Evolutionary conservation across 2,797 vertebrate genomes (phyloP).

Genomic region (Eleutherodactylus coqui): DNA sequence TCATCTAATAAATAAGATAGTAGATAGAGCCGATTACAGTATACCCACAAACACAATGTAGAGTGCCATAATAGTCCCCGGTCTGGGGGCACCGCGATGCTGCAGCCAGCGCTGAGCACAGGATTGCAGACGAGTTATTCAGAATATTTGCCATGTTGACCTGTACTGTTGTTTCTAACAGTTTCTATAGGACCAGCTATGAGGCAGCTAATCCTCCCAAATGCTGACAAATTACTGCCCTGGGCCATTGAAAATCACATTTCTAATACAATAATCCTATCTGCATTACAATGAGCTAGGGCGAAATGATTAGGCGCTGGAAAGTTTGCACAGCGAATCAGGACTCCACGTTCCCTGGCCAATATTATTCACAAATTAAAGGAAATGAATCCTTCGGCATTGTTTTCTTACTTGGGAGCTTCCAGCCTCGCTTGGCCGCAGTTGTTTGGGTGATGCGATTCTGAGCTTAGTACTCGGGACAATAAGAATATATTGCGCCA

Average conservation of each 20-base stretch:
- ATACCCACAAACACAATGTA: background rate
- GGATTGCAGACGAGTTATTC: slow-evolving; percentile 6
- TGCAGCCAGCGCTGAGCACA: background rate
- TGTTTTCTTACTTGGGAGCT: background rate
- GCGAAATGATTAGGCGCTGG: slow-evolving; percentile 71
- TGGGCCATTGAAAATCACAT: slow-evolving; percentile 73
- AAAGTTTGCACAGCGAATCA: slow-evolving; percentile 74
- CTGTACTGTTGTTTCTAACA: slow-evolving; percentile 67
- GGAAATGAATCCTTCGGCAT: slow-evolving; percentile 66
- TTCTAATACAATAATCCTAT: slow-evolving; percentile 76
- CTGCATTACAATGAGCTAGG: slow-evolving; percentile 70
- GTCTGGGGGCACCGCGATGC: background rate
- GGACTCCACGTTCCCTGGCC: slow-evolving; percentile 68
- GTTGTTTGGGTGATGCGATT: slow-evolving; percentile 36
- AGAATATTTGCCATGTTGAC: slow-evolving; percentile 64
- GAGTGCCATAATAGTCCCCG: background rate
- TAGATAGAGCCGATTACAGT: too few species aligned
- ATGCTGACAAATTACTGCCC: slow-evolving; percentile 75
- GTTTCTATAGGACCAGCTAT: slow-evolving; percentile 68
- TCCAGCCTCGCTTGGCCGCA: slow-evolving; percentile 14
- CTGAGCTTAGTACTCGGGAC: background rate
- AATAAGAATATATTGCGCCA: slow-evolving; percentile 22
- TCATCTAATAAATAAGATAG: too few species aligned
- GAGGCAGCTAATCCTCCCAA: slow-evolving; percentile 74
- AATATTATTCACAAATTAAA: slow-evolving; percentile 70